Evolutionary conservation across 1,140 invertebrate genomes (phyloP).

Genomic region (Drosophila ohnishii): DNA sequence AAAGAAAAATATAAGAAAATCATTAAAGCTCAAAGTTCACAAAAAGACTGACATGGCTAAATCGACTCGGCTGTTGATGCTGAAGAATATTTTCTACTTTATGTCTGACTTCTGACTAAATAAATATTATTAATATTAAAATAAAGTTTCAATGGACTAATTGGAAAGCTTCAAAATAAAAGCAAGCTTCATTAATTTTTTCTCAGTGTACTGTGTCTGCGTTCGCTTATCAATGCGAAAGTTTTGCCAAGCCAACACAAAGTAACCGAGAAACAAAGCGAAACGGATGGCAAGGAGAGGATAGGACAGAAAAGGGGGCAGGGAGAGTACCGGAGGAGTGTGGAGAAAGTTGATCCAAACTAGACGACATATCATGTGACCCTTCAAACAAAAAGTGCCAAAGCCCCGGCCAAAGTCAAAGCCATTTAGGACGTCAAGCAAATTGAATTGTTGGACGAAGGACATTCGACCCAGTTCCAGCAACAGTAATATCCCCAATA

Average conservation of each 20-base stretch:
- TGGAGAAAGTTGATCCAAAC: constrained; percentile 49
- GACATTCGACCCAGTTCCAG: constrained; percentile 38
- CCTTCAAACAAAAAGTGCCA: constrained; percentile 51
- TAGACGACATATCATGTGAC: constrained; percentile 61
- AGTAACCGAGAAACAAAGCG: constrained; percentile 44
- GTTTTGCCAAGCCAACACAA: constrained; percentile 51
- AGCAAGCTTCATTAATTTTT: neutral
- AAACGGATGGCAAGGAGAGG: neutral
- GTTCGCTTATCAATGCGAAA: constrained; percentile 55
- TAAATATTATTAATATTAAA: too few species aligned
- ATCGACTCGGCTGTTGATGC: too few species aligned
- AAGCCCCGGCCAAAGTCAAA: constrained; percentile 31
- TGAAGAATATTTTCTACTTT: too few species aligned
- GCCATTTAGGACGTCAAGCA: constrained; percentile 62
- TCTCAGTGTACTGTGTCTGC: neutral
- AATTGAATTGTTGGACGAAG: constrained; percentile 47
- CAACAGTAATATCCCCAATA: constrained; percentile 51
- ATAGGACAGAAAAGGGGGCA: neutral
- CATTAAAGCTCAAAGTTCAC: neutral
- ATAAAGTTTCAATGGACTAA: too few species aligned
- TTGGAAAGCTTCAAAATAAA: neutral
- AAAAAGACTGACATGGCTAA: too few species aligned
- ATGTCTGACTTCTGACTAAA: too few species aligned
- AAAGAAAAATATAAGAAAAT: too few species aligned
- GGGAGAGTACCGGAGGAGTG: neutral